A percentile compares a stretch with the other conserved stretches of the same genome.
Evolutionary conservation across 2,888 invertebrate species (phyloP).

Genomic region (Drosophila subsilvestris): DNA sequence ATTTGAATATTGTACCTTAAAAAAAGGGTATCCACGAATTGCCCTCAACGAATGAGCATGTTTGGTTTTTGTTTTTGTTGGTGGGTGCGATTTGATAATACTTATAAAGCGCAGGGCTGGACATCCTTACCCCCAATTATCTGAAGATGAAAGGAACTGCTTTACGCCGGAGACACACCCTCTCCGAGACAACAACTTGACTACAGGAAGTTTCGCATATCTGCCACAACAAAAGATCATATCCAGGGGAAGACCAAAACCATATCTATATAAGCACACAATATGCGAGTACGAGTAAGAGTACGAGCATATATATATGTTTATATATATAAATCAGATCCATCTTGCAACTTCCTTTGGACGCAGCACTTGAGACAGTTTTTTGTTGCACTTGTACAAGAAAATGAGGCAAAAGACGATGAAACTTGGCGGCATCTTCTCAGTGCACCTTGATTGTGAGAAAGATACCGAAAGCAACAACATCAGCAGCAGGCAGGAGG

Average conservation of each 20-base stretch:
- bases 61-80: neutral
- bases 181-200: conserved; percentile 63
- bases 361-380: conserved; percentile 72
- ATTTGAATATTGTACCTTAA: too few relatives aligned
- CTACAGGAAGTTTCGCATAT: conserved; percentile 76
- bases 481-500: conserved; percentile 31
- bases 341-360: conserved; percentile 69
- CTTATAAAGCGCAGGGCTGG: conserved; percentile 45
- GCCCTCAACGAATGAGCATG: neutral
- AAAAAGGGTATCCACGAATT: neutral
- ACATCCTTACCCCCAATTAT: conserved; percentile 48
- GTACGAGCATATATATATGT: conserved; percentile 8
- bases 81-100: conserved; percentile 46
- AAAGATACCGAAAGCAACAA: conserved; percentile 73
- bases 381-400: conserved; percentile 50
- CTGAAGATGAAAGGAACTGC: conserved; percentile 45
- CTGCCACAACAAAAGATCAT: conserved; percentile 72
- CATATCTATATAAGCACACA: conserved; percentile 27
- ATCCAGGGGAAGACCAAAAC: conserved; percentile 37
- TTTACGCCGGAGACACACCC: conserved; percentile 47
- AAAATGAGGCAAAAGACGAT: conserved; percentile 10
- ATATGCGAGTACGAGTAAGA: neutral
- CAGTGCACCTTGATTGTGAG: conserved; percentile 78
- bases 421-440: conserved; percentile 47
- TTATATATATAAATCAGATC: conserved; percentile 40